These are phyloP conservation scores for Drosophila nasuta DNA, from an alignment of 1,140 invertebrate species.

Conservation along the genomic window DNA sequence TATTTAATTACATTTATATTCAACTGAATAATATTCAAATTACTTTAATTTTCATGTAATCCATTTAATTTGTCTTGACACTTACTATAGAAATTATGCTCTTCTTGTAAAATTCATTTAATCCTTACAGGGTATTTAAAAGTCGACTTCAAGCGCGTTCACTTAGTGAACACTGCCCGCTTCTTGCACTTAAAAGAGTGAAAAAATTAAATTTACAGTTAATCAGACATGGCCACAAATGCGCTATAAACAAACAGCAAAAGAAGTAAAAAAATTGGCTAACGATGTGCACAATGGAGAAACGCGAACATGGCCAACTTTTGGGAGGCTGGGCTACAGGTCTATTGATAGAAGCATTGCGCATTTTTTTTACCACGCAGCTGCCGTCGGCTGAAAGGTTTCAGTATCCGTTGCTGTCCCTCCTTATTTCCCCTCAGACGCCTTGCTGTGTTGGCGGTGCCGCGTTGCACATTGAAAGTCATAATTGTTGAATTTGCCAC, in stretches of 20 bases:
- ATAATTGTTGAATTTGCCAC: conserved; percentile 78
- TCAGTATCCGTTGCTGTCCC: conserved; percentile 28
- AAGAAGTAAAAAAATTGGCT: conserved; percentile 48
- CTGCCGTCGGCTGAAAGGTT: conserved; percentile 21
- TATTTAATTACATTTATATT: neutral
- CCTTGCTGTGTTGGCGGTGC: neutral
- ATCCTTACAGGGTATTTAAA: conserved; percentile 11
- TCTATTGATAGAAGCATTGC: conserved; percentile 37
- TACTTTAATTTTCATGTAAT: too few relatives aligned
- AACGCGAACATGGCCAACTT: too few relatives aligned
- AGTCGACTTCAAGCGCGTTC: neutral
- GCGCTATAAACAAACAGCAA: conserved; percentile 77
- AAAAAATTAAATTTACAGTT: conserved; percentile 79
- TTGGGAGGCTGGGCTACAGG: neutral
- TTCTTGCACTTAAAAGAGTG: conserved; percentile 30
- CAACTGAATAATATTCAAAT: too few relatives aligned
- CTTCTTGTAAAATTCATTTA: neutral
- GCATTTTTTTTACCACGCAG: conserved; percentile 34
- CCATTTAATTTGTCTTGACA: too few relatives aligned
- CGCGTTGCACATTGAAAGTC: conserved; percentile 54
- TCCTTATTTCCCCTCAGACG: conserved; percentile 1
- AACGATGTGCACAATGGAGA: conserved; percentile 52
- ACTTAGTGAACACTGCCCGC: neutral
- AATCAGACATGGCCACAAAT: conserved; percentile 82
- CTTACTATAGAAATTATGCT: neutral